phyloP scores from a whole-genome alignment of 2,113 vertebrate species.

The Phasianus colchicus region DNA sequence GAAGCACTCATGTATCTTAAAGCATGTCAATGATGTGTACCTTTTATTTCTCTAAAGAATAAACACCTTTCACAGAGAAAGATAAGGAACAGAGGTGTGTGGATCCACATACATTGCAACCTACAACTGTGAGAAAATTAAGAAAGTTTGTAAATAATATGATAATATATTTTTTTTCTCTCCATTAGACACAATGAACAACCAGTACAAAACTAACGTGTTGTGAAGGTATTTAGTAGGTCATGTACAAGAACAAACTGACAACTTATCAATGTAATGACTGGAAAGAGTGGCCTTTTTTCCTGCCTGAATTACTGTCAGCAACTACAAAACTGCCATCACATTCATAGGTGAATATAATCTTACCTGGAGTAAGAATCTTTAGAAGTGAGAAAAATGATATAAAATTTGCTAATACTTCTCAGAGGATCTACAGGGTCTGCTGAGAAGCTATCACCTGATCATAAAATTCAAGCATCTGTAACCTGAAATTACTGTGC shows the following conservation, averaged over 20 bases:
- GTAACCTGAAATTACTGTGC: neutral
- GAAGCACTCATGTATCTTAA: neutral
- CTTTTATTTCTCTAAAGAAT: neutral
- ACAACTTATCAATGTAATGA: neutral
- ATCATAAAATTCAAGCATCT: neutral
- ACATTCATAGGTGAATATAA: neutral
- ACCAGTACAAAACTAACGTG: accelerated
- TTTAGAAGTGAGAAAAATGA: neutral
- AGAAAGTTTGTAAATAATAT: neutral
- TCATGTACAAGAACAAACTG: neutral
- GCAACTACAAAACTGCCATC: neutral
- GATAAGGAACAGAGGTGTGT: neutral
- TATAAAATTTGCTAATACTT: neutral
- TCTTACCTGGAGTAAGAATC: neutral
- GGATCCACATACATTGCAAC: too few relatives aligned
- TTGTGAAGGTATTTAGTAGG: neutral
- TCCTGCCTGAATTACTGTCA: neutral
- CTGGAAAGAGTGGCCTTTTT: neutral
- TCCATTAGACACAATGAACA: neutral
- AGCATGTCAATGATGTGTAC: neutral
- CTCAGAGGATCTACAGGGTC: neutral
- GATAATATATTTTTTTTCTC: neutral
- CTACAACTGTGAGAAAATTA: neutral
- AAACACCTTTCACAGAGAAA: neutral
- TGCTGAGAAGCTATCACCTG: neutral